Evolutionary conservation across 2,888 invertebrate species (phyloP), one percentile per base, ranked within the genome.

Genomic region (Mimas tiliae): DNA sequence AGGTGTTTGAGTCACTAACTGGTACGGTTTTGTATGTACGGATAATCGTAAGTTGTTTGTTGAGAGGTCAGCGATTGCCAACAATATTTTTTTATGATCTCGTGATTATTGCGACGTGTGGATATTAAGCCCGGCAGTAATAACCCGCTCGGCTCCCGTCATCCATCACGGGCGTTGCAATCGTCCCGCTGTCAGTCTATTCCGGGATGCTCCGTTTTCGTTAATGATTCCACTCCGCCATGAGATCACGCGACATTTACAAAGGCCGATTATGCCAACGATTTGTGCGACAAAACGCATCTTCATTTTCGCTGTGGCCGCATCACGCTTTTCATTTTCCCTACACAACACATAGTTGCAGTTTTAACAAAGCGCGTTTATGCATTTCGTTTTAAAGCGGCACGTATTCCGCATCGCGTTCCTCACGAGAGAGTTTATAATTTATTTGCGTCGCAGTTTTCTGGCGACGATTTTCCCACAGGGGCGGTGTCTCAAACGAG

Each of bases 391-490:
- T 62, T 80, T 82, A 84, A 80, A 83, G 76, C 77, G 79, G 68
- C 77, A 70, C 72, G 75, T 72, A 75, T 77, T 76, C 79, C 79
- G 82, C 81, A 81, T 83, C 85, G 88, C 88, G 89, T 89, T 91
- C 91, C 90, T 84, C 84, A 79, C 84, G 86, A 84, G 85, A 87
- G 91, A 88, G 90, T 91, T 92, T 91, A 90, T 93, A 92, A 92
- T 91, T 92, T 93, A 91, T 92, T 91, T 91, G 90, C 85, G 86
- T 87, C 86, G 90, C 91, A 90, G 89, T 92, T 91, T 91, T 92
- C 91, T 91, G 91, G 92, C 91, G 90, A 89, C 92, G 86, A 91
- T 91, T 93, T 93, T 93, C 93, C 93, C 93, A 93, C 93, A 93
- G 91, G 89, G 88, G 88, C 90, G 90, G 89, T 82, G 87, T 88